phyloP scores from a whole-genome alignment of 2,797 vertebrate species.

The Naso thynnoides region DNA sequence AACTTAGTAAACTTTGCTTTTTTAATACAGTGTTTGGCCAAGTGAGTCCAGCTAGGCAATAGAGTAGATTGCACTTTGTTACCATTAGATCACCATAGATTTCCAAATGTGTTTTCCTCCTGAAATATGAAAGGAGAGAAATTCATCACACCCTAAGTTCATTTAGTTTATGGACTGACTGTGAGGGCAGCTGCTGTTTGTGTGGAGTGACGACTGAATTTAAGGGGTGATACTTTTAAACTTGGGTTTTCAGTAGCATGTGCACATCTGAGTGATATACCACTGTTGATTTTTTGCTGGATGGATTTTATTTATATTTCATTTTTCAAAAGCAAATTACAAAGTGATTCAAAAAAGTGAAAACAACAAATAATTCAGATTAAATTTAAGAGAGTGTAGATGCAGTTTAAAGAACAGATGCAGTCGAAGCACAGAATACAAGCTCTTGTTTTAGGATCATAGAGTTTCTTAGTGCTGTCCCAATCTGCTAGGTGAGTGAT shows the following conservation, averaged over 20 bases:
- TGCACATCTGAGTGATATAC: not conserved
- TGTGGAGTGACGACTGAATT: too few species aligned
- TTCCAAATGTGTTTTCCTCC: conserved; percentile 32
- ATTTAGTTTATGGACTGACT: not conserved
- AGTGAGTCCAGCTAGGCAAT: conserved; percentile 42
- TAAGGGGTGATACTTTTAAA: not conserved
- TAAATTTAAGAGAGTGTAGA: not conserved
- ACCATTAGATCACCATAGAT: conserved; percentile 38
- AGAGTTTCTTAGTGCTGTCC: too few species aligned
- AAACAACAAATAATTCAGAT: not conserved
- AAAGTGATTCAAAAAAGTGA: not conserved
- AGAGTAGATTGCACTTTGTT: conserved; percentile 44
- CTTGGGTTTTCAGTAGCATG: not conserved
- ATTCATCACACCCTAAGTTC: not conserved
- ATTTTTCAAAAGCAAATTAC: not conserved
- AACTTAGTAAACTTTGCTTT: conserved; percentile 12
- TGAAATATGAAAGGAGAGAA: not conserved
- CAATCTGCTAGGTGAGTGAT: too few species aligned
- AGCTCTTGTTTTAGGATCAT: not conserved
- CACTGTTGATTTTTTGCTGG: not conserved
- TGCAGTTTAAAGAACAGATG: not conserved
- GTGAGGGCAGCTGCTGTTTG: too few species aligned
- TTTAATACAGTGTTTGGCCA: conserved; percentile 55
- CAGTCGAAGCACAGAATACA: not conserved
- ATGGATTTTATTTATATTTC: not conserved